Conservation (phyloP, 2,797 vertebrate genomes). For the Scleropages formosus region DNA sequence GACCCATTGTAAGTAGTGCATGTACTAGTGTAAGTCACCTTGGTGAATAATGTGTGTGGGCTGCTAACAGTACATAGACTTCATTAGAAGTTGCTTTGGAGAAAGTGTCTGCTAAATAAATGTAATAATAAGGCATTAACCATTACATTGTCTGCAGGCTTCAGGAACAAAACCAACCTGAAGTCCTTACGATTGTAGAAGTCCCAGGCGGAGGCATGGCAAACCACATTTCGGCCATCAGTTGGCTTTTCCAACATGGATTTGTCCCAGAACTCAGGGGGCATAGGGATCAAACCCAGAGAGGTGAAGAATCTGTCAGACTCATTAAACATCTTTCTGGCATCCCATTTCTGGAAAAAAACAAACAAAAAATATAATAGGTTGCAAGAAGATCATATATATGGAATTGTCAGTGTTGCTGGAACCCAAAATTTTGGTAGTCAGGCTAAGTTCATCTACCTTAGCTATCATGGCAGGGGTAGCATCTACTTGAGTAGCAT, state of each 20-base stretch:
- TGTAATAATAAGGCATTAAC: too few relatives aligned
- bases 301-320: constrained; percentile 86
- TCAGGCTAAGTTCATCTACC: constrained; percentile 59
- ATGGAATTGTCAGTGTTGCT: neutral
- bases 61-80: too few relatives aligned
- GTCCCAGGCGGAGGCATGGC: constrained; percentile 93
- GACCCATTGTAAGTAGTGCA: too few relatives aligned
- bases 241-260: constrained; percentile 85
- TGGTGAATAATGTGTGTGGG: too few relatives aligned
- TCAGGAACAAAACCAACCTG: constrained; percentile 63
- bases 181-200: constrained; percentile 94
- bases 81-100: too few relatives aligned
- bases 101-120: too few relatives aligned
- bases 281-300: constrained; percentile 82
- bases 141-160: neutral
- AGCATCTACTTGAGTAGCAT: constrained; percentile 84
- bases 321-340: constrained; percentile 85
- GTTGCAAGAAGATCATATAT: neutral
- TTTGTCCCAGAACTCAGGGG: constrained; percentile 80
- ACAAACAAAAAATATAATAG: neutral
- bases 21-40: too few relatives aligned
- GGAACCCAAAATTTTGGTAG: neutral
- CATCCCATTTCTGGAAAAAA: constrained; percentile 77
- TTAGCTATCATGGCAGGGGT: constrained; percentile 87
- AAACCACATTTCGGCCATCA: constrained; percentile 82